Base-by-base conservation (phyloP, 2,113 vertebrate species). In the Perognathus longimembris region DNA sequence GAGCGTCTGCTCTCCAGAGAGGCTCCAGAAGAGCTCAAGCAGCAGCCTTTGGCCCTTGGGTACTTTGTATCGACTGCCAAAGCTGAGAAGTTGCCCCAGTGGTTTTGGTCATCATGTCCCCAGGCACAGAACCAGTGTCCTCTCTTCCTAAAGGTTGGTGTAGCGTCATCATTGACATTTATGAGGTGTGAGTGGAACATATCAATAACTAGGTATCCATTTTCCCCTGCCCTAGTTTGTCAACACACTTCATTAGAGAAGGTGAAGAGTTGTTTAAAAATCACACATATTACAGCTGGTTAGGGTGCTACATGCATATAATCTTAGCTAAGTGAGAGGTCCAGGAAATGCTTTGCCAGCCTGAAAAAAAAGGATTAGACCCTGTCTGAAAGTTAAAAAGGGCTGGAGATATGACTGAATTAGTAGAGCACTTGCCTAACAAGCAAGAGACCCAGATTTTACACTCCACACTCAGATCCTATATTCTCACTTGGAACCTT, bases 31-130 rank as follows among this genome's bases (percentile, higher is more conserved):
- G 99, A 99, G 97, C 98, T 99, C 91, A 99, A 99, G 97, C 99
- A 99, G 97, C 99, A 99, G 94, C 99, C 99, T 0, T 98, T 99
- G 90, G 99, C 99, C 94, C 98, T 99, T 32, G 99, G 99, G 9
- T 99, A 99, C 97, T 99, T 99, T 0, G 99, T 99, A n/a, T 99
- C 99, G 30, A 99, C 99, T 71, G 99, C 99, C 97, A 99, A 98
- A 98, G 99, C 99, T 1, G 99, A 99, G 83, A 99, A 99, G 95
- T 98, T 99, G 36, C 99, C 99, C 0, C 99, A 99, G 97, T 99
- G 99, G 99, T 99, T 99, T 97, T 99, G 99, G 99, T 99, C 99
- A 1, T 99, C 99, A 3, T 99, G 99, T 96, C 99, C 99, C 15
- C 99, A 99, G 97, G 99, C 99, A 7, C 99, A 99, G 97, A 99